Evolutionary conservation across 2,888 invertebrate species (phyloP), one percentile per base, ranked within the genome.

Genomic region (Ochropacha duplaris): DNA sequence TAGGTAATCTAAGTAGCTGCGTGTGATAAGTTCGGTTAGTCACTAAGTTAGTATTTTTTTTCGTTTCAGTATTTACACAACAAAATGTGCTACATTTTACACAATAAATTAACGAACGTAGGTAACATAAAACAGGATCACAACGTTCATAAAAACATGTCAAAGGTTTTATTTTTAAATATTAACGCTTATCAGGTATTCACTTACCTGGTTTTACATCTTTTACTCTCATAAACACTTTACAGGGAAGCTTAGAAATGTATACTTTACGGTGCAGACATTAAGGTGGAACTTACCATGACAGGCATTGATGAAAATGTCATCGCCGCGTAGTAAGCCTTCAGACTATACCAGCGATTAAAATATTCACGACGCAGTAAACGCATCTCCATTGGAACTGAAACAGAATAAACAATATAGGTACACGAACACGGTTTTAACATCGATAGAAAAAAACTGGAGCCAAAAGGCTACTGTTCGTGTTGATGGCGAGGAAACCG

Each of bases 291-390:
- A 82, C 92, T 90, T 84, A 95, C 95, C 90, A 94, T 92, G 19
- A 86, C 71, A 12, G 95, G 95, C 19, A 95, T 60, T n/a, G 88
- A 87, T 0, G 94, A 87, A 12, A 94, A 61, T 0, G 94, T 93
- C 14, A 94, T 76, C 0, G 95, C 94, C 12, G 93, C 78, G 64
- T 94, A 95, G 74, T 94, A 95, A 0, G 95, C 93, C 67, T 95
- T 95, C 31, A 95, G 83, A 58, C 95, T 93, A 77, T 95, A 95
- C 95, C 95, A 95, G 22, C 94, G 87, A 72, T 95, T 95, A 81
- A 95, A 95, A 74, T 95, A 95, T 77, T 95, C 95, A 26, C 95
- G 83, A 26, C 93, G 91, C 57, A 95, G 78, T 68, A 95, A 70
- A 61, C 94, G 88, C 1, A 95, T 90, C 81, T 95, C 95, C 50